Conservation (phyloP, 2,113 vertebrate species). For the Notarius lentiginosus region DNA sequence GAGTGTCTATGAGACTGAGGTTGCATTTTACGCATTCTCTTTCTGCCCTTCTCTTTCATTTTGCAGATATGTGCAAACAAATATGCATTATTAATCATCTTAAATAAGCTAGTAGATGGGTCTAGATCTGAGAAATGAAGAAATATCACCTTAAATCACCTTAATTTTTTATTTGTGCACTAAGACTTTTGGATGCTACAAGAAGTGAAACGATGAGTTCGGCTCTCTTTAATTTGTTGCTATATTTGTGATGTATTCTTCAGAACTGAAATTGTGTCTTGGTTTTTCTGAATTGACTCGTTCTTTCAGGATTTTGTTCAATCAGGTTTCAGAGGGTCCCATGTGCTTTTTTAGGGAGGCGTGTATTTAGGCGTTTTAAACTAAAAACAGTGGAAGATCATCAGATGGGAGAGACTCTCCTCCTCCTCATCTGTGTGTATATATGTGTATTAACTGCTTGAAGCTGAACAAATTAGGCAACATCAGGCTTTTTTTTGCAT, state of each 20-base stretch:
- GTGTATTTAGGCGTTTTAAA: conserved; percentile 7
- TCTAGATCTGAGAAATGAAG: background rate
- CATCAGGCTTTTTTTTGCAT: conserved; percentile 81
- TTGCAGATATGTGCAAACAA: background rate
- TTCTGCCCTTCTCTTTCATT: background rate
- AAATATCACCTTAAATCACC: background rate
- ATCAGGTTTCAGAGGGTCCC: background rate
- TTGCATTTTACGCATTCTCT: background rate
- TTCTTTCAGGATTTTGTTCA: conserved; percentile 3
- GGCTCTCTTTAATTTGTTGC: background rate
- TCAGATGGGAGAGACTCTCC: conserved; percentile 38
- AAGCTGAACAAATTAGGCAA: conserved; percentile 66
- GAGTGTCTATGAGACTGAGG: background rate
- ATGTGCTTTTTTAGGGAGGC: background rate
- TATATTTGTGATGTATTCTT: background rate
- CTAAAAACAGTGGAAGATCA: background rate
- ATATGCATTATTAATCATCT: background rate
- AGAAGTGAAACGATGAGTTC: background rate
- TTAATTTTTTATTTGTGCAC: background rate
- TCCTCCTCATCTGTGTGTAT: conserved; percentile 67
- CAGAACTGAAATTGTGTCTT: background rate
- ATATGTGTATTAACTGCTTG: conserved; percentile 77
- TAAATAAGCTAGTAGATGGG: background rate
- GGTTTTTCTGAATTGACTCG: background rate
- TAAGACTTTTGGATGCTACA: conserved; percentile 8